Base-by-base conservation (phyloP, 2,888 invertebrate species). In the Drosophila stalkeri region DNA sequence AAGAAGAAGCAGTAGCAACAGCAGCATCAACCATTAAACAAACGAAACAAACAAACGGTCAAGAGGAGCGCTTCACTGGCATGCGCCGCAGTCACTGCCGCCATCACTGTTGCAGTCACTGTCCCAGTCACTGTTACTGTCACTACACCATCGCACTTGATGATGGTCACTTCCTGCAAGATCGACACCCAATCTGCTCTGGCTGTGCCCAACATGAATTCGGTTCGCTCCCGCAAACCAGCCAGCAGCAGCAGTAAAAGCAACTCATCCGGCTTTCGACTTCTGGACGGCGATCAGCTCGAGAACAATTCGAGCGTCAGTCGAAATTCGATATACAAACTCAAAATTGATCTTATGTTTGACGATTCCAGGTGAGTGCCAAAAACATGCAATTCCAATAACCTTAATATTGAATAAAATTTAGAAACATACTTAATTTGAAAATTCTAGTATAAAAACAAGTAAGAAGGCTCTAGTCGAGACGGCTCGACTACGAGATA, bases 301-400 rank as follows among this genome's bases (percentile, higher is more conserved):
- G 93, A 93, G 73, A 91, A 91, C 35, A 87, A 91, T 67, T 93
- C 93, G 51, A 93, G 92, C 82, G 90, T 92, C 76, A 93, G 93
- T 79, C 91, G 92, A 65, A 95, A 96, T 87, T 96, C 96, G 67
- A 94, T 95, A 70, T 97, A 97, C 93, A 97, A 97, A 92, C 96
- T 96, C 90, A 95, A 96, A 92, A 98, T 98, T 91, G 98, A 98
- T 93, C 95, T 97, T 31, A 96, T 98, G 93, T 98, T 98, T 93
- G 96, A 96, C 89, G 96, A 96, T 90, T 94, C 94, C 63, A 94
- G 95, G 81, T 96, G 82, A 91, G 91, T 71, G 20, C 2, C 27
- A 8, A 27, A 20, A 11, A 8, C 37, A 31, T 2, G 4, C 9
- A 5, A 31, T n/a, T 31, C 27, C 4, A 27, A 27, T 6, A 6